Base-by-base conservation (phyloP, 2,113 vertebrate genomes). In the Colistium nudipinnis region DNA sequence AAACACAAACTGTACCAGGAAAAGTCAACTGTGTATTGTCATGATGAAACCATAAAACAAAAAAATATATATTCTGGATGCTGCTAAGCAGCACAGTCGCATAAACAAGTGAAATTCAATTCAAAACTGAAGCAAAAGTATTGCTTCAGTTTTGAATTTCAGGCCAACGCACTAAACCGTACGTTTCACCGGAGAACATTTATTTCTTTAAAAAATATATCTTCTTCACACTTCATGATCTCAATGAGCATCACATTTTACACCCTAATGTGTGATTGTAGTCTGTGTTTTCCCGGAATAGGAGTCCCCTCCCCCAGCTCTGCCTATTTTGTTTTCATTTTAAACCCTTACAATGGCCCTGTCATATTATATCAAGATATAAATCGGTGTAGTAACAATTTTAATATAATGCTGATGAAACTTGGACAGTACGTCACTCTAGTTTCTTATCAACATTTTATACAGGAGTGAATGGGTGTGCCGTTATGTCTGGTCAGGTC, bases 1-100 rank as follows among this genome's bases (percentile, higher is more conserved):
- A 41, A 53, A 36, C 22, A 33, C 53, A 59, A 64, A 57, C 35
- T 51, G 60, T 22, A 36, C 35, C 30, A 19, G 24, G 30, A 74
- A 67, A 70, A 63, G 66, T 74, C 74, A 19, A 33, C 44, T 49
- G 69, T 61, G 54, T 66, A 20, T 62, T 74, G 56, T 69, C 41
- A 62, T 52, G 55, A 62, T 64, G 17, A 24, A 31, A 61, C 44
- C 19, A 2, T 7, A 48, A 22, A 57, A 31, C 24, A 43, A 11
- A 27, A 22, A 59, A 55, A 52, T 4, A 7, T 8, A 8, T 9
- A 33, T 38, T 45, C 44, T 38, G 47, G 20, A 53, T 28, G 10
- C 5, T n/a, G 45, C 48, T 54, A 14, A 55, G 36, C 55, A 66
- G 52, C 17, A 20, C 0, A 10, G 6, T 22, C 14, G 19, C 19